A percentile compares a stretch with the other conserved stretches of the same genome.
Conservation (phyloP, 1,140 invertebrate genomes). For the Lordiphosa clarofinis region DNA sequence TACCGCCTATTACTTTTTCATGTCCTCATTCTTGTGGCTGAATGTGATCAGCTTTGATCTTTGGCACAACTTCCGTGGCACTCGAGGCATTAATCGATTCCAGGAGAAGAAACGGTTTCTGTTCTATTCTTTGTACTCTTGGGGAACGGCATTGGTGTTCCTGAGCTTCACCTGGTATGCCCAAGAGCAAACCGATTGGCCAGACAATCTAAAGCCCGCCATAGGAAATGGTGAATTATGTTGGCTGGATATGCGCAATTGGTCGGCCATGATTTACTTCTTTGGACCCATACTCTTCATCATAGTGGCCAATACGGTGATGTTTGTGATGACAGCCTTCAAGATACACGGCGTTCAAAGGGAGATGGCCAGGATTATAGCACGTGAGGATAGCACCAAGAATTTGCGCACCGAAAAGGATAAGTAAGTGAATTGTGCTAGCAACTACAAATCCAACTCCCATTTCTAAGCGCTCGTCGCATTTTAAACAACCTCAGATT, state of each 20-base stretch:
- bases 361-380: slow-evolving; percentile 83
- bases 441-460: slow-evolving; percentile 8
- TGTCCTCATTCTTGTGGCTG: slow-evolving; percentile 89
- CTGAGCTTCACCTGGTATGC: slow-evolving; percentile 80
- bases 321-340: slow-evolving; percentile 87
- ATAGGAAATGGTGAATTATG: slow-evolving; percentile 81
- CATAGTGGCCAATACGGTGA: slow-evolving; percentile 85
- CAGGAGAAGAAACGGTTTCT: slow-evolving; percentile 82
- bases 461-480: slow-evolving; percentile 11
- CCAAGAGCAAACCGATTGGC: slow-evolving; percentile 80
- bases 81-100: slow-evolving; percentile 80
- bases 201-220: slow-evolving; percentile 80
- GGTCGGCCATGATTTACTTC: slow-evolving; percentile 85
- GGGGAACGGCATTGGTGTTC: slow-evolving; percentile 83
- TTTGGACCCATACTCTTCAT: slow-evolving; percentile 86
- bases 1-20: slow-evolving; percentile 87
- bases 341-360: slow-evolving; percentile 84
- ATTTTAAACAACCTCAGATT: slow-evolving; percentile 80
- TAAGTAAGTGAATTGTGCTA: slow-evolving; percentile 79
- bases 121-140: slow-evolving; percentile 86
- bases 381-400: slow-evolving; percentile 82
- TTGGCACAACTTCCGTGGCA: slow-evolving; percentile 86
- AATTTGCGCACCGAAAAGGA: slow-evolving; percentile 82
- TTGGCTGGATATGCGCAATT: slow-evolving; percentile 81
- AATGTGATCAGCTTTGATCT: slow-evolving; percentile 89